Base-by-base conservation (phyloP, 1,140 invertebrate genomes). In the Drosophila paulistorum region DNA sequence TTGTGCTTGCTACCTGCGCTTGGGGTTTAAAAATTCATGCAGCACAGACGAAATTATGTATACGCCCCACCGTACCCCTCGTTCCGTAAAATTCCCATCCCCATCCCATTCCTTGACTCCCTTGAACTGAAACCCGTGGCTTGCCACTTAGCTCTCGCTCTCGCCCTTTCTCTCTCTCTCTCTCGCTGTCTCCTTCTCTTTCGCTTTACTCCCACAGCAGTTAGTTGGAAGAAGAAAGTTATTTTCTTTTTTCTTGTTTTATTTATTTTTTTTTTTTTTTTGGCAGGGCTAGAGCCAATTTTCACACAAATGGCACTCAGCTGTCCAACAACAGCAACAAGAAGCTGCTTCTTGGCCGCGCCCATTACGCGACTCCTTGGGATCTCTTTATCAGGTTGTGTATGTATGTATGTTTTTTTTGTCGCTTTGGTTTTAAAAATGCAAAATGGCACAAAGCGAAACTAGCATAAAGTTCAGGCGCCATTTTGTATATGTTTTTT, bases 1-100 rank as follows among this genome's bases (percentile, higher is more conserved):
- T 68, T 75, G 62, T 37, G 65, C 77, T 82, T 37, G 65, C 77
- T 82, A 85, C 82, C 84, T 87, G 83, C 65, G 68, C 67, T 71
- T 79, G 73, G 58, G 71, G 83, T 83, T 81, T 85, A 86, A 86
- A 77, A 83, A 79, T 82, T 86, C 83, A 85, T 87, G 83, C 82
- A 81, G 79, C 74, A 74, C 83, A 87, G 83, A 60, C 71, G 79
- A 85, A 87, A 85, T 87, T 87, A 85, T 85, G 82, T 87, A 87
- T 85, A 87, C 83, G 83, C 85, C 79, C 73, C 75, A 17, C 9
- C 45, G 14, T 17, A 4, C 10, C 7, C 45, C 9, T 20, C 9
- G 14, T 7, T 30, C 6, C 30, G 6, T 30, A 30, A 30, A 30
- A 30, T 30, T 30, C 30, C 5, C 5, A 14, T 10, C 2, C 45